Conservation (phyloP, 2,888 invertebrate genomes). For the Aspidiotus rigidus region DNA sequence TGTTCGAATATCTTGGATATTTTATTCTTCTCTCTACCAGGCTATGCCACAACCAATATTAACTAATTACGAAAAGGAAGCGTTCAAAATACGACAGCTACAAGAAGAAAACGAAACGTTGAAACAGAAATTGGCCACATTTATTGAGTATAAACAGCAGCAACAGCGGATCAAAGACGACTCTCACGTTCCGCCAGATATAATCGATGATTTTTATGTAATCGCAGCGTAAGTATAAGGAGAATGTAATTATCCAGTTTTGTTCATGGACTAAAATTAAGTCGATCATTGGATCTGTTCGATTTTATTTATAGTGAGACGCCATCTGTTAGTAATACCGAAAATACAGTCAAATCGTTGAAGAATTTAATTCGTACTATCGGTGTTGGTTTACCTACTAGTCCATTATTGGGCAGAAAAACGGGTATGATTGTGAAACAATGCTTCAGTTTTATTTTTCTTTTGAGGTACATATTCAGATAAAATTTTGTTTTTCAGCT, state of each 20-base stretch:
- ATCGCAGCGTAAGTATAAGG: conserved; percentile 60
- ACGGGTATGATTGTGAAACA: conserved; percentile 6
- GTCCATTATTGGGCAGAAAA: conserved; percentile 69
- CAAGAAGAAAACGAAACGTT: conserved; percentile 75
- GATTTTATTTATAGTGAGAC: conserved; percentile 44
- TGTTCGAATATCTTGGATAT: conserved; percentile 11
- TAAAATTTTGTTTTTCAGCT: not conserved
- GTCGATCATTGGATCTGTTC: conserved; percentile 1
- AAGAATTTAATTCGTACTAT: conserved; percentile 72
- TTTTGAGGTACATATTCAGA: not conserved
- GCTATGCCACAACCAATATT: conserved; percentile 80
- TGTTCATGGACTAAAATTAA: not conserved
- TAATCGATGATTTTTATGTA: conserved; percentile 85
- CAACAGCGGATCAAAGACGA: conserved; percentile 33
- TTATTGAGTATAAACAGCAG: conserved; percentile 44
- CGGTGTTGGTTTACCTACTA: conserved; percentile 53
- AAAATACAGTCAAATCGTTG: conserved; percentile 64
- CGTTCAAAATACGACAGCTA: conserved; percentile 63
- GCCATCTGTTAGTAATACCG: conserved; percentile 45
- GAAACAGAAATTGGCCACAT: conserved; percentile 50
- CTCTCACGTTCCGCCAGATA: conserved; percentile 62
- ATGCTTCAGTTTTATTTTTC: not conserved
- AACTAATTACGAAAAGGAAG: conserved; percentile 77
- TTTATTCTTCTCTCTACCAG: conserved; percentile 43
- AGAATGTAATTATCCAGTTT: too few species aligned